Evolutionary conservation across 2,888 invertebrate species (phyloP).

Genomic region (Adelphocoris suturalis): DNA sequence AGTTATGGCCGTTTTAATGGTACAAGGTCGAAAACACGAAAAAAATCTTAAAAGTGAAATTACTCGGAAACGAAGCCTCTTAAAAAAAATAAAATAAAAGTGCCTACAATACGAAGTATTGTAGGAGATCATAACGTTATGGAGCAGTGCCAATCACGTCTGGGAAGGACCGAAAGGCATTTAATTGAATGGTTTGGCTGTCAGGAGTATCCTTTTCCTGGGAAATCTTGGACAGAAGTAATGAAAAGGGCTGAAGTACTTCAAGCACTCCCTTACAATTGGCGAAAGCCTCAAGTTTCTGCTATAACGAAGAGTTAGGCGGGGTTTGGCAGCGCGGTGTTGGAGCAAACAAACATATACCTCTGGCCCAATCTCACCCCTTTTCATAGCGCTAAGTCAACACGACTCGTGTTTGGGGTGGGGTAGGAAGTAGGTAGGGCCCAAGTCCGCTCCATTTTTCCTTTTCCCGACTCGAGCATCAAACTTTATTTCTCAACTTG

Average conservation of each 20-base stretch:
- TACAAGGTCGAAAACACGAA: no score
- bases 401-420: not conserved
- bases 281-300: conserved; percentile 17
- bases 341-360: conserved; percentile 18
- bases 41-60: no score
- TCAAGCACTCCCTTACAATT: conserved; percentile 11
- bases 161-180: not conserved
- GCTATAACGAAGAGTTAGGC: conserved; percentile 26
- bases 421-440: not conserved
- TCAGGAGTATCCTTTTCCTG: not conserved
- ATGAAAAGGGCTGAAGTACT: conserved; percentile 34
- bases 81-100: no score
- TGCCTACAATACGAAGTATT: no score
- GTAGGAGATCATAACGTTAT: no score
- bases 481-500: no score
- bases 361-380: not conserved
- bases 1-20: no score
- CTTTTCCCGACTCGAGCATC: not conserved
- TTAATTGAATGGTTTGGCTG: conserved; percentile 8
- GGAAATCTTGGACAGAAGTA: conserved; percentile 7
- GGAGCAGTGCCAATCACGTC: not conserved
- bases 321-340: not conserved
- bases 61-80: no score
- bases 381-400: conserved; percentile 29
- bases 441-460: not conserved